A percentile compares a stretch with the other conserved stretches of the same genome.
Conservation (phyloP, 2,797 vertebrate genomes). For the Sciurus vulgaris region DNA sequence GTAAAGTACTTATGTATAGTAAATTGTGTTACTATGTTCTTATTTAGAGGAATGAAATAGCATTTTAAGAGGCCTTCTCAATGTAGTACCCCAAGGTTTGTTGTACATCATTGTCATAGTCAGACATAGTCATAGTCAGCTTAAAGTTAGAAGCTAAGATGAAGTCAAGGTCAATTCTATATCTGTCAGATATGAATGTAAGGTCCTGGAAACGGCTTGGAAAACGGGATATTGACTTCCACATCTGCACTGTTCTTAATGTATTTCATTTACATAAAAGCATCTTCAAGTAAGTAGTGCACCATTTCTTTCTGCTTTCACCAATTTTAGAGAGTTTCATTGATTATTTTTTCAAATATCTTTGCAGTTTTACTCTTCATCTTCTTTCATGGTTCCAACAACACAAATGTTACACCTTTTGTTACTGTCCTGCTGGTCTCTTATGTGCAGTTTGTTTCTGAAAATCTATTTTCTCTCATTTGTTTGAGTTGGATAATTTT, state of each 20-base stretch:
- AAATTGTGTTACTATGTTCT: background rate
- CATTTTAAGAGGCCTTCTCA: background rate
- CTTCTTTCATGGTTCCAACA: background rate
- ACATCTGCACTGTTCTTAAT: background rate
- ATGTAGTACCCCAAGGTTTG: background rate
- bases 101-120: background rate
- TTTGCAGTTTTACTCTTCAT: background rate
- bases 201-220: background rate
- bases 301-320: background rate
- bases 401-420: background rate
- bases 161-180: background rate
- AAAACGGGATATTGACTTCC: background rate
- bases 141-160: background rate
- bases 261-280: constrained; percentile 5
- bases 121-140: background rate
- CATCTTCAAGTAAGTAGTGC: background rate
- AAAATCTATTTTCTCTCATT: constrained; percentile 8
- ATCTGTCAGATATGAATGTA: background rate
- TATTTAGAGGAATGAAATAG: background rate
- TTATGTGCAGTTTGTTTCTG: background rate
- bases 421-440: background rate
- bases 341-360: background rate
- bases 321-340: background rate
- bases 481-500: background rate
- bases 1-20: background rate